Conservation (phyloP, 2,888 invertebrate genomes). For the Drepanosiphum platanoidis region DNA sequence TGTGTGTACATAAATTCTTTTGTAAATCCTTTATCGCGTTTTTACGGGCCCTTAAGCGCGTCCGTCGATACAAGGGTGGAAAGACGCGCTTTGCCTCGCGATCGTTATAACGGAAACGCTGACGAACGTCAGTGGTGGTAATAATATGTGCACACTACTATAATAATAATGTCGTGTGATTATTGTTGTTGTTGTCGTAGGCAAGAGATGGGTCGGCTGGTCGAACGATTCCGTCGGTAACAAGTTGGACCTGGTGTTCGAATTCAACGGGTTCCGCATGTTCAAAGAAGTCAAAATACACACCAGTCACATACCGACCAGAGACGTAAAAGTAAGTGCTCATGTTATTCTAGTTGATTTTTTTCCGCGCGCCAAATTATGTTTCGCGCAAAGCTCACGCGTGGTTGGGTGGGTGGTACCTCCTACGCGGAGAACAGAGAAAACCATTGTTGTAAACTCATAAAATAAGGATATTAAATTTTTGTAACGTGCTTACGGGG, state of each 20-base stretch:
- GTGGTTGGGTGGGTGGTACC: too few species aligned
- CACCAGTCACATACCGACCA: constrained; percentile 82
- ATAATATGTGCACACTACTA: neutral
- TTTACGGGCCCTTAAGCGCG: neutral
- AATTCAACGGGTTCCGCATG: constrained; percentile 80
- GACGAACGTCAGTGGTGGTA: neutral
- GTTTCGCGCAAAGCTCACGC: too few species aligned
- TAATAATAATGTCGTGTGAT: neutral
- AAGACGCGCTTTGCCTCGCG: too few species aligned
- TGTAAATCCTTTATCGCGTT: neutral
- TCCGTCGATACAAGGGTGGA: too few species aligned
- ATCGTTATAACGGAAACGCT: too few species aligned
- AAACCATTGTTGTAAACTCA: too few species aligned
- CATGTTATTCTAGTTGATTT: neutral
- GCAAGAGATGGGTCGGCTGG: constrained; percentile 89
- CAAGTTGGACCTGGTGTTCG: constrained; percentile 80
- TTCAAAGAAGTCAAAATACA: constrained; percentile 79
- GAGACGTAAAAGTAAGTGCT: constrained; percentile 78
- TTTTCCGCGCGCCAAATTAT: too few species aligned
- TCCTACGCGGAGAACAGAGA: too few species aligned
- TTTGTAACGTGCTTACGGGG: too few species aligned
- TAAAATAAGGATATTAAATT: too few species aligned
- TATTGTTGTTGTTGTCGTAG: constrained; percentile 69
- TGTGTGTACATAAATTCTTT: neutral
- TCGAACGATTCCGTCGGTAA: constrained; percentile 70